phyloP scores from a whole-genome alignment of 2,888 invertebrate genomes.

The Perdita meconis region DNA sequence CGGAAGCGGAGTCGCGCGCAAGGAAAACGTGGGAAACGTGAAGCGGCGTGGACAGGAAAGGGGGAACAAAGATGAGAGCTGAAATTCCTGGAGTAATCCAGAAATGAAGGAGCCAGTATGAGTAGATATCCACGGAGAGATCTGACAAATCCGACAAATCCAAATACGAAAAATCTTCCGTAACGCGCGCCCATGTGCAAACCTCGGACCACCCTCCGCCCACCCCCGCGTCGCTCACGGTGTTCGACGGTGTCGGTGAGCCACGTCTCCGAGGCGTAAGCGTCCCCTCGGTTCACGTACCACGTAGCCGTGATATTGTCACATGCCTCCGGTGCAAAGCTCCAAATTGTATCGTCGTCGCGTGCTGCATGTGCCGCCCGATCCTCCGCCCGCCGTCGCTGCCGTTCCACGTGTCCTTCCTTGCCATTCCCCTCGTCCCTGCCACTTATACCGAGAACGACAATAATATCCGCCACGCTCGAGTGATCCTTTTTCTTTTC shows the following conservation, averaged over 20 bases:
- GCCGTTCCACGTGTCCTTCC: conserved; percentile 23
- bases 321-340: conserved; percentile 78
- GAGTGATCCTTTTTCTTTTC: conserved; percentile 63
- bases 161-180: conserved; percentile 72
- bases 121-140: conserved; percentile 66
- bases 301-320: conserved; percentile 76
- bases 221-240: neutral
- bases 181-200: conserved; percentile 54
- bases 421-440: conserved; percentile 6
- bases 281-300: conserved; percentile 75
- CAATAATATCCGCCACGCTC: conserved; percentile 70
- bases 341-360: conserved; percentile 81
- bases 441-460: conserved; percentile 41
- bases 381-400: conserved; percentile 28
- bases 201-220: conserved; percentile 20
- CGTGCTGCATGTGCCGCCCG: conserved; percentile 69
- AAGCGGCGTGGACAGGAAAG: neutral
- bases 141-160: conserved; percentile 78
- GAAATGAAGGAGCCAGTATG: conserved; percentile 24
- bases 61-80: neutral
- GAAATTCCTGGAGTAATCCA: conserved; percentile 32
- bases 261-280: conserved; percentile 65
- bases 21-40: neutral
- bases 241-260: conserved; percentile 18
- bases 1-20: neutral